These are phyloP conservation scores for Tolmerus cingulatus DNA, from an alignment of 2,888 invertebrate species.

Conservation along the genomic window DNA sequence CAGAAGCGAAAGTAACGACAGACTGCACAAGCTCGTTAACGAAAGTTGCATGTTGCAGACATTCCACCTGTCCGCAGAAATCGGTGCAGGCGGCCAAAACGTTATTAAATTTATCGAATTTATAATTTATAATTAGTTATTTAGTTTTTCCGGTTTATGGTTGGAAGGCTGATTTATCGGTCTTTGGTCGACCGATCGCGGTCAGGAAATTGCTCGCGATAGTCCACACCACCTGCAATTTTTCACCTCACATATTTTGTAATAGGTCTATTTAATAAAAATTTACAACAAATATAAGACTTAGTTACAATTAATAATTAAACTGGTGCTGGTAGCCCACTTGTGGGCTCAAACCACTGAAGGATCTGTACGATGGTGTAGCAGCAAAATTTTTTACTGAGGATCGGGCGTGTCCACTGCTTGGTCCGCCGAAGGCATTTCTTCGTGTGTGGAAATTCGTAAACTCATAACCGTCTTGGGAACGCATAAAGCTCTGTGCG, in stretches of 20 bases:
- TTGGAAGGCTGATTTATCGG: background rate
- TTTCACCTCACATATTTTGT: background rate
- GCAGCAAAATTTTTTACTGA: background rate
- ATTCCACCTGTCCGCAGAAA: background rate
- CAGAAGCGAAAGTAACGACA: background rate
- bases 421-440: background rate
- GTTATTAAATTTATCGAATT: background rate
- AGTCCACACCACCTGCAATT: background rate
- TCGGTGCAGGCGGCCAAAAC: background rate
- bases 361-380: background rate
- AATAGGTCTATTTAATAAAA: background rate
- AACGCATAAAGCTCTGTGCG: conserved; percentile 13
- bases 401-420: background rate
- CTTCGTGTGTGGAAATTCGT: conserved; percentile 18
- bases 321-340: background rate
- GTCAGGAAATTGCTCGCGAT: background rate
- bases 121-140: background rate
- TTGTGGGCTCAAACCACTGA: background rate
- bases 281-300: conserved; percentile 9
- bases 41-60: background rate
- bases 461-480: conserved; percentile 23
- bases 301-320: conserved; percentile 9
- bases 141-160: background rate
- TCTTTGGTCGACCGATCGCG: background rate
- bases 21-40: background rate